Evolutionary conservation across 2,797 vertebrate genomes (phyloP), one percentile per base, ranked within the genome.

Genomic region (Ammospiza maritima): DNA sequence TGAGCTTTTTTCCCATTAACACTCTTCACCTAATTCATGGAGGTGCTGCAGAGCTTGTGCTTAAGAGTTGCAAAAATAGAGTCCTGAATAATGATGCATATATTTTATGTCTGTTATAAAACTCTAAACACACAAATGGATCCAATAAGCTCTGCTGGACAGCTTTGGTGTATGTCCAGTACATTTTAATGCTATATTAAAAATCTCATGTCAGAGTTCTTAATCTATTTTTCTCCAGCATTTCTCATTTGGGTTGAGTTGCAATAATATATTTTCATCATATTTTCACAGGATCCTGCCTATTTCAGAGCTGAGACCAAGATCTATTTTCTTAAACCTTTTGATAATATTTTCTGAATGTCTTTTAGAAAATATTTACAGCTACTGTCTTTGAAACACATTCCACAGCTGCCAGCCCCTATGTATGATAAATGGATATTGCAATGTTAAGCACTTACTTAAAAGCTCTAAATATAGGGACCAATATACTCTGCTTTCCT

Each of bases 81-180:
- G 32, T 85, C 44, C 18, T 71, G 23, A 26, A 44, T 89, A 85
- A 89, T 64, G 50, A 16, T 75, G 23, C 20, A 74, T 88, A 23
- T 62, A 73, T 86, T 95, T 94, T 84, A 74, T 79, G 16, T 47
- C 48, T 69, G 14, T 82, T 94, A 62, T 92, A 94, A 94, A 95
- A 72, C 26, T 88, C 57, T 74, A 87, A 93, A 89, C 56, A 86
- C 62, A 82, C 32, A 87, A 92, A 89, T 94, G 36, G 51, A 74
- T 94, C 6, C 72, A 94, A 79, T 76, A 93, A 88, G 71, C 45
- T 85, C n/a, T 75, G 62, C 38, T 90, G 75, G 92, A 86, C 38
- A 87, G 16, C 48, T 94, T 77, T 85, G 34, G 51, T 89, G 26
- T 76, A 75, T 38, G 64, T 62, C 62, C 27, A 73, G 15, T 74